phyloP scores from a whole-genome alignment of 2,888 invertebrate species.

The Cephus runcator region DNA sequence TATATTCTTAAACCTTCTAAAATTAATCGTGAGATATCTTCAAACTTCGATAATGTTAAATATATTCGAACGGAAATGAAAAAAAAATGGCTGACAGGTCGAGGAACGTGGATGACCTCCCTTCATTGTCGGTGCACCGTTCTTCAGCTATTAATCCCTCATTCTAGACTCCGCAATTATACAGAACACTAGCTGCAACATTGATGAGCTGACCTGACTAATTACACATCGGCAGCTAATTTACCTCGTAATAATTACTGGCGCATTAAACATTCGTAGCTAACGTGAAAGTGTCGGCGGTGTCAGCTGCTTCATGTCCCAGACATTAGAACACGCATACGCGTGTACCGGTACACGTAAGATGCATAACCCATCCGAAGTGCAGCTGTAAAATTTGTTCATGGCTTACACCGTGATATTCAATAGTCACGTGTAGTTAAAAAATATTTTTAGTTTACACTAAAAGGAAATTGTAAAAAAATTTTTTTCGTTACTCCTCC shows the following conservation, averaged over 20 bases:
- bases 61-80: too few species aligned
- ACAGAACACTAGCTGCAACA: conserved; percentile 28
- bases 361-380: not conserved
- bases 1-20: not conserved
- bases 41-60: not conserved
- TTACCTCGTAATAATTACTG: conserved; percentile 43
- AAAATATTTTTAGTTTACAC: not conserved
- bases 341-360: not conserved
- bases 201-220: conserved; percentile 29
- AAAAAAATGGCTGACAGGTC: not conserved
- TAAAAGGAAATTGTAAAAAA: not conserved
- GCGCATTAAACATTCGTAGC: conserved; percentile 42
- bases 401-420: not conserved
- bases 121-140: not conserved
- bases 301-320: conserved; percentile 42
- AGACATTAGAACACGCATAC: conserved; percentile 27
- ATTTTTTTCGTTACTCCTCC: too few species aligned
- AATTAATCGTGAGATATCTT: not conserved
- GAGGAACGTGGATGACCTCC: not conserved
- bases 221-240: conserved; percentile 27
- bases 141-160: not conserved
- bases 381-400: not conserved
- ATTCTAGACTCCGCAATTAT: conserved; percentile 15
- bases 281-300: conserved; percentile 25
- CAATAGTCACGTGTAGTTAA: not conserved